These are phyloP conservation scores for Drosophila conformis DNA, from an alignment of 2,888 invertebrate genomes.

Conservation along the genomic window DNA sequence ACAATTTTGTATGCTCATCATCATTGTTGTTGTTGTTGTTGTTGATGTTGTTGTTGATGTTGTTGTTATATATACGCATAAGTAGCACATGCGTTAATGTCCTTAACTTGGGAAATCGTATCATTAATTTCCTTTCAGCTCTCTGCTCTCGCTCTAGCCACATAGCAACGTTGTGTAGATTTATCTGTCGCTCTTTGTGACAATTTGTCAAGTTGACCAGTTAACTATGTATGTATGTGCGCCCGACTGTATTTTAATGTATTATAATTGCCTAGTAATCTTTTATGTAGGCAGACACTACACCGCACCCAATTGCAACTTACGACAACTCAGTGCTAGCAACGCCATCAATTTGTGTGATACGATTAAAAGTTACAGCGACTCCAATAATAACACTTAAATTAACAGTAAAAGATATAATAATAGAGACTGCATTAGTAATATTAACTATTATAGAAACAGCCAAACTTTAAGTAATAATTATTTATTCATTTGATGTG, in stretches of 20 bases:
- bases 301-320: neutral
- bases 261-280: slow-evolving; percentile 62
- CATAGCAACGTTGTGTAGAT: neutral
- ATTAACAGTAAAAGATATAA: neutral
- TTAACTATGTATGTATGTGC: slow-evolving; percentile 24
- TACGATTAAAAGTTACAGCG: neutral
- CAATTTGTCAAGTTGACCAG: slow-evolving; percentile 56
- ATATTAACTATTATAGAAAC: neutral
- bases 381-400: neutral
- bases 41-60: slow-evolving; percentile 19
- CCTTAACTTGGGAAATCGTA: slow-evolving; percentile 71
- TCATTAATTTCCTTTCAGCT: slow-evolving; percentile 72
- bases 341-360: neutral
- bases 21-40: slow-evolving; percentile 10
- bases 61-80: slow-evolving; percentile 26
- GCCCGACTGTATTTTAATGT: slow-evolving; percentile 41
- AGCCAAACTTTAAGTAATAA: neutral
- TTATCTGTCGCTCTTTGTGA: slow-evolving; percentile 8
- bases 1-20: slow-evolving; percentile 38
- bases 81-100: slow-evolving; percentile 60
- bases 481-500: neutral
- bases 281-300: slow-evolving; percentile 1
- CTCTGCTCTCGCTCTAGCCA: neutral
- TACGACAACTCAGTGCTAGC: neutral
- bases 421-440: too few species aligned